A percentile compares a stretch with the other conserved stretches of the same genome.
Evolutionary conservation across 2,113 vertebrate species (phyloP).

Genomic region (Chinchilla lanigera): DNA sequence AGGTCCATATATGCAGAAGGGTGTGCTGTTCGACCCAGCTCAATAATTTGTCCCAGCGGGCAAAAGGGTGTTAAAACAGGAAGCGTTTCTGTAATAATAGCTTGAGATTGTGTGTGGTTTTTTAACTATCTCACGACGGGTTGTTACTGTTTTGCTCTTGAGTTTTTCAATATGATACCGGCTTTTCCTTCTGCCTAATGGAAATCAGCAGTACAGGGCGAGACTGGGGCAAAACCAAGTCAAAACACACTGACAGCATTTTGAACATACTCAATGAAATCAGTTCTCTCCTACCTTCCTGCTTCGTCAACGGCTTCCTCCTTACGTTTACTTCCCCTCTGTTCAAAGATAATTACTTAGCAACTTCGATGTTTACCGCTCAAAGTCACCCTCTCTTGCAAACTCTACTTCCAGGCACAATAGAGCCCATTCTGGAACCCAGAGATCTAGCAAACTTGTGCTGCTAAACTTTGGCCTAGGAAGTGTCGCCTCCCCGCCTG

Average conservation of each 20-base stretch:
- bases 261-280: not conserved
- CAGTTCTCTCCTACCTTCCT: not conserved
- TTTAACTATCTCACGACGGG: not conserved
- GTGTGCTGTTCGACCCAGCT: not conserved
- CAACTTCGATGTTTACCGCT: slow-evolving; percentile 1
- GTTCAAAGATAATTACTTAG: slow-evolving; percentile 62
- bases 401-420: not conserved
- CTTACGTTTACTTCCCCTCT: not conserved
- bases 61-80: slow-evolving; percentile 22
- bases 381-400: not conserved
- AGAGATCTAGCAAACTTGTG: not conserved
- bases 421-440: slow-evolving; percentile 4
- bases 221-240: not conserved
- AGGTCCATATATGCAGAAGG: not conserved
- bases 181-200: slow-evolving; percentile 15
- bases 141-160: not conserved
- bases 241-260: slow-evolving; percentile 1
- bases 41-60: not conserved
- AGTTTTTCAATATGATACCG: not conserved
- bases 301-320: not conserved
- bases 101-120: not conserved
- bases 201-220: not conserved
- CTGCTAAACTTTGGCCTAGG: not conserved
- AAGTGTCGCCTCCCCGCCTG: not conserved
- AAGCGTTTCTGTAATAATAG: not conserved